Conservation (phyloP, 2,888 invertebrate species). For the Galerucella calmariensis region DNA sequence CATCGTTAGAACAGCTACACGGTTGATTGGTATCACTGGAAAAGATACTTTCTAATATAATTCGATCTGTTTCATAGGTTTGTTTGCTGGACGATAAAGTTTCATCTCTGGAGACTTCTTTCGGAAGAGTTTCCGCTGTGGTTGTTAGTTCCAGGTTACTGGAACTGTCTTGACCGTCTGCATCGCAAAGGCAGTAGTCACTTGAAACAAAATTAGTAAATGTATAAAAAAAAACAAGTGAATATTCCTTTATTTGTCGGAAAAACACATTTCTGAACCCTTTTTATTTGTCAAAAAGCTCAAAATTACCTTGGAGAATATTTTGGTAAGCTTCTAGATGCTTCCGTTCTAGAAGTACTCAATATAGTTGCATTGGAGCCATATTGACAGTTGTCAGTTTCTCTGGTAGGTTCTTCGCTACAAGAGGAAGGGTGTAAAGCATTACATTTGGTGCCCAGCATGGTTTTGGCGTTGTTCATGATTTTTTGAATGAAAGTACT, state of each 20-base stretch:
- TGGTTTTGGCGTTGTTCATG: constrained; percentile 53
- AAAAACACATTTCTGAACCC: too few species aligned
- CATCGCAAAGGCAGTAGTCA: constrained; percentile 22
- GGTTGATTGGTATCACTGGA: not conserved
- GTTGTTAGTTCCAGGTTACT: constrained; percentile 30
- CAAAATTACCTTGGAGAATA: constrained; percentile 8
- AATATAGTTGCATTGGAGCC: constrained; percentile 18
- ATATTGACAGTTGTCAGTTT: constrained; percentile 33
- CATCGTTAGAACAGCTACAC: not conserved
- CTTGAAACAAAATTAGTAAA: constrained; percentile 12
- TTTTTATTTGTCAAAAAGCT: not conserved
- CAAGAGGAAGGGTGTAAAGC: constrained; percentile 31
- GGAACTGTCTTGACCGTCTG: constrained; percentile 6
- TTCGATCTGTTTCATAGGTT: not conserved
- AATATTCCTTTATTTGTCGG: too few species aligned
- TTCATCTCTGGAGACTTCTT: not conserved
- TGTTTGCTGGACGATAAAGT: not conserved
- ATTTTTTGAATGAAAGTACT: constrained; percentile 50
- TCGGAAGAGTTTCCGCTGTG: constrained; percentile 18
- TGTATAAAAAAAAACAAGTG: not conserved
- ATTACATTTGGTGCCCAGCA: constrained; percentile 45
- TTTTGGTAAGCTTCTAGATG: not conserved
- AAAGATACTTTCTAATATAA: not conserved
- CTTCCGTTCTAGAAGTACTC: not conserved
- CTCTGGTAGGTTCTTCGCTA: constrained; percentile 45